Base-by-base conservation (phyloP, 2,888 invertebrate species). In the Xylota sylvarum region DNA sequence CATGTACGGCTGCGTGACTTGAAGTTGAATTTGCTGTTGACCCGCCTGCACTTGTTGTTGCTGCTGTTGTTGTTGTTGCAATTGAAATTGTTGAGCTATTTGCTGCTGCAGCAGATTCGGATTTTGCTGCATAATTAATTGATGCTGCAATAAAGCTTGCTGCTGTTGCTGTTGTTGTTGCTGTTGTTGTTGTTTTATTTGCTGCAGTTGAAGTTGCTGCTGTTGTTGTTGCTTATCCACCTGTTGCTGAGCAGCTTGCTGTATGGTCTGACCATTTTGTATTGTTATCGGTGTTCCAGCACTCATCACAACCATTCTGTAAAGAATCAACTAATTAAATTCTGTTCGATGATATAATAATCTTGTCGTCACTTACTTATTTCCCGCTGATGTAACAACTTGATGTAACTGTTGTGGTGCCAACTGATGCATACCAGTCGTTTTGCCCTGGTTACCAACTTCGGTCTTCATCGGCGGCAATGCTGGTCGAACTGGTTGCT, bases 401-500 rank as follows among this genome's bases (percentile, higher is more conserved):
- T 93, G 94, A 89, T 92, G 94, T 89, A 93, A 90, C 84, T 93
- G 93, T 86, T 89, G 90, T 74, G 92, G 93, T 40, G 89, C 90
- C 67, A 90, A 89, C 70, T 91, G 91, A 35, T 90, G 91, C 58
- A 93, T 92, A 79, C 93, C 92, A 55, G 89, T 93, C 90, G 89
- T 92, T 30, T 90, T 90, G 35, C 40, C 86, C 90, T 96, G 96
- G 91, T 96, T 96, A 5, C 96, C 95, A 0, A 95, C 96, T 90
- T 96, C 96, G 87, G 90, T 90, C 90, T 93, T 93, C 88, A 95
- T 92, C 74, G 92, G 92, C 62, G 93, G 93, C 82, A 96, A 94
- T 23, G 96, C 96, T n/a, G 96, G 96, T 78, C 95, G 93, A 88
- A 95, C 94, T 88, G 94, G 93, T 50, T 94, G 93, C 50, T 95